phyloP scores from a whole-genome alignment of 2,797 vertebrate species.

The Eospalax fontanierii region DNA sequence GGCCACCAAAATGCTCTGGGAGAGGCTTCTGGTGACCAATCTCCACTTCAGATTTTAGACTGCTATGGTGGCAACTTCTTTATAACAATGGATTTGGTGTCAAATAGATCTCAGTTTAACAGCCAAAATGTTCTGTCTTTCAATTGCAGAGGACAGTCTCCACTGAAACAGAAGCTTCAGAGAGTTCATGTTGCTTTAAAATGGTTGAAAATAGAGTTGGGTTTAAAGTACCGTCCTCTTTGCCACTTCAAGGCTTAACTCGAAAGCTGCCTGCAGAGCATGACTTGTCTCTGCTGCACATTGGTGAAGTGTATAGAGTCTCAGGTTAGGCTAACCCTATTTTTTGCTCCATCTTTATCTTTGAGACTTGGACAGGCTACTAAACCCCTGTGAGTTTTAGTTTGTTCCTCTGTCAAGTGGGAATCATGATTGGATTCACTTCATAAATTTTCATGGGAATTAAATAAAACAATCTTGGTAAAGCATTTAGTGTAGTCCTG shows the following conservation, averaged over 20 bases:
- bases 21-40: not conserved
- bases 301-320: not conserved
- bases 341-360: not conserved
- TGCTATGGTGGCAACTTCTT: not conserved
- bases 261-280: not conserved
- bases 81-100: slow-evolving; percentile 33
- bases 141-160: not conserved
- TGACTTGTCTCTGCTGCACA: not conserved
- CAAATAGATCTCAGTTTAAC: slow-evolving; percentile 22
- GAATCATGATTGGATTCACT: not conserved
- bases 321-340: not conserved
- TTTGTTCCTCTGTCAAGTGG: slow-evolving; percentile 28
- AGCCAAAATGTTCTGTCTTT: slow-evolving; percentile 18
- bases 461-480: not conserved
- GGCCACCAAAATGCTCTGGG: not conserved
- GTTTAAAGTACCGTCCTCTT: not conserved
- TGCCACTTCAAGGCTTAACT: not conserved
- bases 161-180: slow-evolving; percentile 63
- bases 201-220: not conserved
- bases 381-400: not conserved
- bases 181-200: slow-evolving; percentile 50
- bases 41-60: slow-evolving; percentile 14
- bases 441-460: not conserved
- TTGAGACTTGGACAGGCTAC: not conserved
- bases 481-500: not conserved